A percentile compares a stretch with the other conserved stretches of the same genome.
phyloP scores from a whole-genome alignment of 1,140 invertebrate genomes.

The Stenopsyche tienmushanensis region DNA sequence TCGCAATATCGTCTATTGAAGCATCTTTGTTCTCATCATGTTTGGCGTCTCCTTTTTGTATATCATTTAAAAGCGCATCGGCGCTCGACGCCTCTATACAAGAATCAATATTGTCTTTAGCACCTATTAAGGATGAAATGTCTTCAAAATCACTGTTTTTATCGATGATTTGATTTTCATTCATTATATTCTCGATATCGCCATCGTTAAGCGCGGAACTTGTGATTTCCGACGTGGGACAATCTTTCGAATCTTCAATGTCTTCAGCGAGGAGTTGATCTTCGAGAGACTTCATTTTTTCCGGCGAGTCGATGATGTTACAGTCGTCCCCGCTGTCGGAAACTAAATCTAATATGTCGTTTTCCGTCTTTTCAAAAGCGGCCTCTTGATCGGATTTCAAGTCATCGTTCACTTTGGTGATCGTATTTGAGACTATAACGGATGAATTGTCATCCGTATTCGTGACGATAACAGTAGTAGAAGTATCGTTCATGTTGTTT shows the following conservation, averaged over 20 bases:
- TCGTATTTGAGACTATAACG: not conserved
- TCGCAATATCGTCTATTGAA: no score
- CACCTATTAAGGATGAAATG: not conserved
- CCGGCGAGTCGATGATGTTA: conserved; percentile 33
- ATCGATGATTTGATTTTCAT: not conserved
- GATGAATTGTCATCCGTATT: not conserved
- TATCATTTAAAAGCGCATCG: no score
- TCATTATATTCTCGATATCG: not conserved
- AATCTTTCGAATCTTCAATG: conserved; percentile 5
- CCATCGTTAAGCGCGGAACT: not conserved
- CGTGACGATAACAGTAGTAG: not conserved
- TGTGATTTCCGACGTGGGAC: not conserved
- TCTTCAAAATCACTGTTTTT: not conserved
- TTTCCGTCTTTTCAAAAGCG: conserved; percentile 12
- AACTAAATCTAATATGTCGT: conserved; percentile 31
- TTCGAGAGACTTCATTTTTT: conserved; percentile 26
- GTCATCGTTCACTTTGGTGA: not conserved
- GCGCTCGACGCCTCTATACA: no score
- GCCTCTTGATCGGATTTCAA: not conserved
- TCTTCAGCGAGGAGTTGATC: conserved; percentile 27
- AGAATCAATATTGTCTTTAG: no score
- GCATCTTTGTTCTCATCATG: no score
- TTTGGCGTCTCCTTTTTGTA: no score
- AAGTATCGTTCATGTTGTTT: no score
- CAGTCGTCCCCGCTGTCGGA: conserved; percentile 38